Percentiles rank a stretch among this genome's conserved stretches.
Evolutionary conservation across 1,140 invertebrate genomes (phyloP).

Genomic region (Acromyrmex echinatior): DNA sequence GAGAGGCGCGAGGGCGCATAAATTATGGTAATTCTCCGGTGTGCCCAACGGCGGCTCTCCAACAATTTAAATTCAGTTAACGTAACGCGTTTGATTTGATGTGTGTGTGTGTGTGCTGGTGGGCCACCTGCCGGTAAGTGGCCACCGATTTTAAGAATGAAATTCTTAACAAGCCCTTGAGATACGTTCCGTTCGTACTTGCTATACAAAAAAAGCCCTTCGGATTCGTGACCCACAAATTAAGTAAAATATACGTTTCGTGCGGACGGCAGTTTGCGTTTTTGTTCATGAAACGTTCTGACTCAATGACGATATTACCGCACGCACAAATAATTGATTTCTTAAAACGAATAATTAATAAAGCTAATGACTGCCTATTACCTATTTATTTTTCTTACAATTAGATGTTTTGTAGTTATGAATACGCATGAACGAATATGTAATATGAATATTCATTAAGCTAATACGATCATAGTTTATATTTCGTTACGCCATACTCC

Average conservation of each 20-base stretch:
- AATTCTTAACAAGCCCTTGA: slow-evolving; percentile 79
- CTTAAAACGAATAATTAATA: slow-evolving; percentile 34
- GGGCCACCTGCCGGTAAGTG: slow-evolving; percentile 83
- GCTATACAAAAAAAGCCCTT: slow-evolving; percentile 45
- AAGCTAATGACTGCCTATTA: slow-evolving; percentile 57
- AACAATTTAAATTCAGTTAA: slow-evolving; percentile 86
- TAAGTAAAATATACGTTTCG: slow-evolving; percentile 72
- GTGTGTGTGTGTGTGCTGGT: slow-evolving; percentile 62
- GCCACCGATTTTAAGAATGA: slow-evolving; percentile 80
- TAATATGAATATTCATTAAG: not conserved
- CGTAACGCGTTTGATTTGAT: slow-evolving; percentile 84
- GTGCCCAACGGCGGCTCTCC: slow-evolving; percentile 68
- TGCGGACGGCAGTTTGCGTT: slow-evolving; percentile 34
- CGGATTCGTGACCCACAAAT: slow-evolving; percentile 68
- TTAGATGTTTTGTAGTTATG: not conserved
- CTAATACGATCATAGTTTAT: not conserved
- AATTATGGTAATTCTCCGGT: slow-evolving; percentile 83
- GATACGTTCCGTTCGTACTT: slow-evolving; percentile 15
- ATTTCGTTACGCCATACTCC: not conserved
- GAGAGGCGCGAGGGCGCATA: slow-evolving; percentile 82
- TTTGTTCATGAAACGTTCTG: slow-evolving; percentile 39
- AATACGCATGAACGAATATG: not conserved
- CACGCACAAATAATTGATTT: slow-evolving; percentile 33
- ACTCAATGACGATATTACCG: slow-evolving; percentile 33
- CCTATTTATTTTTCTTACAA: not conserved